Percentiles rank a stretch among this genome's conserved stretches.
phyloP scores from a whole-genome alignment of 2,888 invertebrate species.

The Ophonus ardosiacus region DNA sequence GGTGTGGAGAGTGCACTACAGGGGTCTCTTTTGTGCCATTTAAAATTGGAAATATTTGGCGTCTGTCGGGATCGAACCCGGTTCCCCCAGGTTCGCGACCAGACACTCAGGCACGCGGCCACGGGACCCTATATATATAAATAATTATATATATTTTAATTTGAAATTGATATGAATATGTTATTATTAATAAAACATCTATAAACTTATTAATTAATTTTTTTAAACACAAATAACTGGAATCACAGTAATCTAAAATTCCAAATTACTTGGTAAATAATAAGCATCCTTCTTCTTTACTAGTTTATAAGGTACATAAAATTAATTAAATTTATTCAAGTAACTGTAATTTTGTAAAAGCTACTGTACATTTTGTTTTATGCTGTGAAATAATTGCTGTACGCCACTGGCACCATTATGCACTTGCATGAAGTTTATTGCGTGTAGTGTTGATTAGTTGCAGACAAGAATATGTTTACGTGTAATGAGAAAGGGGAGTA shows the following conservation, averaged over 20 bases:
- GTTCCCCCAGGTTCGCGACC: too few relatives aligned
- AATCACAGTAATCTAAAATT: background rate
- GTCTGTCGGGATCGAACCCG: too few relatives aligned
- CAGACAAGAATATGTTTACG: conserved; percentile 31
- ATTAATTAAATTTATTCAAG: background rate
- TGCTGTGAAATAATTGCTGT: background rate
- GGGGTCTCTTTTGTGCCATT: too few relatives aligned
- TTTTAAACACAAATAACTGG: too few relatives aligned
- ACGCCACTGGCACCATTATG: conserved; percentile 43
- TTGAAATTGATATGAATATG: background rate
- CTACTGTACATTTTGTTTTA: background rate
- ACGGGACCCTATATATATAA: too few relatives aligned
- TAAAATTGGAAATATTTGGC: too few relatives aligned
- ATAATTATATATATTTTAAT: background rate
- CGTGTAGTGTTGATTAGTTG: conserved; percentile 36
- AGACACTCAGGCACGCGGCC: too few relatives aligned
- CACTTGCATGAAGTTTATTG: conserved; percentile 35
- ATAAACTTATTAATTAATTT: too few relatives aligned
- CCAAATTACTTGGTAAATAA: background rate
- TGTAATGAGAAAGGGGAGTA: conserved; percentile 27
- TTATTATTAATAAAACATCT: background rate
- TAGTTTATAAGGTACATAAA: background rate
- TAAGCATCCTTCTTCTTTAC: background rate
- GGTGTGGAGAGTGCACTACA: too few relatives aligned
- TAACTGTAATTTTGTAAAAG: background rate